Conservation (phyloP, 2,113 vertebrate species). For the Mandrillus leucophaeus region DNA sequence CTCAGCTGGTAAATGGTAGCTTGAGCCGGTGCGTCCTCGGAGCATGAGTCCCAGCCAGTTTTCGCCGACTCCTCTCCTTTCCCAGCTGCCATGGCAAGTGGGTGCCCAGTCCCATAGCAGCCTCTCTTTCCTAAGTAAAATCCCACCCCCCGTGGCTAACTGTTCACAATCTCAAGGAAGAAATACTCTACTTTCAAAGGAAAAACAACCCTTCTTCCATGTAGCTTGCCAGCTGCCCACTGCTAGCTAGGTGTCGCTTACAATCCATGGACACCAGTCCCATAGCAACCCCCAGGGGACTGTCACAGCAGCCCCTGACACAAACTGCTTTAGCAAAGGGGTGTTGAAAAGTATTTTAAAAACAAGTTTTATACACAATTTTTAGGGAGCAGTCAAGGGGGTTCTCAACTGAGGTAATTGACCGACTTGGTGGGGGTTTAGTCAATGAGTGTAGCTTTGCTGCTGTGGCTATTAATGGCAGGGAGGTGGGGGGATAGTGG, state of each 20-base stretch:
- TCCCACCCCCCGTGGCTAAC: neutral
- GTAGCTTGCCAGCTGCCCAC: neutral
- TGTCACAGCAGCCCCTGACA: neutral
- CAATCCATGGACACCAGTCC: neutral
- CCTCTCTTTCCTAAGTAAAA: neutral
- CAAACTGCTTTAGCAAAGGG: neutral
- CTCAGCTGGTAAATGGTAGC: neutral
- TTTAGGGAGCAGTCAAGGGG: neutral
- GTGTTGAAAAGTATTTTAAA: neutral
- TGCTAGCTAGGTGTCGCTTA: conserved; percentile 33
- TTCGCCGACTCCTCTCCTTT: fast-evolving
- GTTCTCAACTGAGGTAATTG: neutral
- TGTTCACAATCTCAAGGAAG: neutral
- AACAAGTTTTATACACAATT: neutral
- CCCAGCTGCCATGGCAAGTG: neutral
- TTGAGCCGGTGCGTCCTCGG: neutral
- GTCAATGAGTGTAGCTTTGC: neutral
- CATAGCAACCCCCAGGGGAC: neutral
- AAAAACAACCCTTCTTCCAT: neutral
- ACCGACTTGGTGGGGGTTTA: fast-evolving
- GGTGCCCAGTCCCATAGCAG: neutral
- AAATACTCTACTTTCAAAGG: neutral
- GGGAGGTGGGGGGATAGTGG: fast-evolving
- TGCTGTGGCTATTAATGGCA: neutral
- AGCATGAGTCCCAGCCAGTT: neutral